phyloP scores from a whole-genome alignment of 2,888 invertebrate genomes.

The Dugesia japonica region DNA sequence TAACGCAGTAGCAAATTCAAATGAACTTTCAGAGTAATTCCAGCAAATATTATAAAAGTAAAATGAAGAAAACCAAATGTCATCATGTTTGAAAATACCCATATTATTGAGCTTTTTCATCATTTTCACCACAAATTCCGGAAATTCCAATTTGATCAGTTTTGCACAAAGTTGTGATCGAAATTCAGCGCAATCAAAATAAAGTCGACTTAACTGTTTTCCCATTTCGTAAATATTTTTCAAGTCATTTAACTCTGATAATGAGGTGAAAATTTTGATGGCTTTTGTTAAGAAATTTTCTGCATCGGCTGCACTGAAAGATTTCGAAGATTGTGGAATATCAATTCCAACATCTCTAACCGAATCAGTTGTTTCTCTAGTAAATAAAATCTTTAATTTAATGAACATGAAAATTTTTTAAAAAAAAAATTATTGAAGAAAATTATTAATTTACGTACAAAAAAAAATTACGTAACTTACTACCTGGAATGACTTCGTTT shows the following conservation, averaged over 20 bases:
- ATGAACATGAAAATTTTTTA: not conserved
- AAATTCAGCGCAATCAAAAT: slow-evolving; percentile 32
- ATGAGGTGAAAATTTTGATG: slow-evolving; percentile 26
- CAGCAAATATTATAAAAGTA: slow-evolving; percentile 43
- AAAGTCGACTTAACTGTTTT: slow-evolving; percentile 30
- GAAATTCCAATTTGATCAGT: slow-evolving; percentile 28
- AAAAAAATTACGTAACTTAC: not conserved
- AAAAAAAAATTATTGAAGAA: not conserved
- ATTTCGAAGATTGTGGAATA: slow-evolving; percentile 30
- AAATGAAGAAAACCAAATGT: slow-evolving; percentile 45
- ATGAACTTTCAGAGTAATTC: slow-evolving; percentile 43
- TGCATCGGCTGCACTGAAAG: slow-evolving; percentile 27
- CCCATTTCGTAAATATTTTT: slow-evolving; percentile 33
- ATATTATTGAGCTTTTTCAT: slow-evolving; percentile 41
- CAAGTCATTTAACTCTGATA: slow-evolving; percentile 33
- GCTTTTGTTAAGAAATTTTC: slow-evolving; percentile 20
- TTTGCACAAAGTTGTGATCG: slow-evolving; percentile 23
- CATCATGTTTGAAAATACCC: slow-evolving; percentile 44
- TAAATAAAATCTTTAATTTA: not conserved
- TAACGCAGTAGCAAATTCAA: slow-evolving; percentile 40
- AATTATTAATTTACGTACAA: too few relatives aligned
- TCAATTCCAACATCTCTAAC: slow-evolving; percentile 12
- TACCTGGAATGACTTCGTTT: slow-evolving; percentile 15
- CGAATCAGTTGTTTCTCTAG: slow-evolving; percentile 14
- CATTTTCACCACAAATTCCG: slow-evolving; percentile 39